These are phyloP conservation scores for Mus caroli DNA, from an alignment of 2,797 vertebrate genomes.

Conservation along the genomic window DNA sequence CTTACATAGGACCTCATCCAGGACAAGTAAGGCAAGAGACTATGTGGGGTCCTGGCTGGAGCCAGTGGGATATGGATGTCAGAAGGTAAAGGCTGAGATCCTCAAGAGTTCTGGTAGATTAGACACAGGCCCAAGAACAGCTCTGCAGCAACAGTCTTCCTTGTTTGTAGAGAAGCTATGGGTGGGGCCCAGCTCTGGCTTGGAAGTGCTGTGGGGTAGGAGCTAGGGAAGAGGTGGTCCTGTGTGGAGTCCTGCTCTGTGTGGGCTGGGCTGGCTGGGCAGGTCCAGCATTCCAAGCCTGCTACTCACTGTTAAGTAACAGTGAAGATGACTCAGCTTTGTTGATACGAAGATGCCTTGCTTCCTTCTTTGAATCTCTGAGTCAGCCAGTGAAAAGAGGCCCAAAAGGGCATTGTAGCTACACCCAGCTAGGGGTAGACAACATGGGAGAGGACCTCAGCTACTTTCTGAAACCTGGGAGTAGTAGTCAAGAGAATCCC, in stretches of 20 bases:
- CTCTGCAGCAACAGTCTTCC: not conserved
- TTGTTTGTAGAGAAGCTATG: not conserved
- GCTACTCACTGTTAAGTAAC: slow-evolving; percentile 40
- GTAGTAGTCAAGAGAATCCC: not conserved
- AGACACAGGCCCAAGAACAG: not conserved
- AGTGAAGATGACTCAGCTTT: slow-evolving; percentile 61
- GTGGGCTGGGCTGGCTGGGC: not conserved
- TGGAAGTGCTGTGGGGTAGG: not conserved
- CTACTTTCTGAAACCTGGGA: not conserved
- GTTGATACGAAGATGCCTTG: not conserved
- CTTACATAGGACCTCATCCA: not conserved
- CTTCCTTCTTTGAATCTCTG: slow-evolving; percentile 11
- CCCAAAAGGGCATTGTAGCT: not conserved
- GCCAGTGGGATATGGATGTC: too few relatives aligned
- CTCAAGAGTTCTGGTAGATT: not conserved
- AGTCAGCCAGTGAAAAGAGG: not conserved
- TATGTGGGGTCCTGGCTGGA: not conserved
- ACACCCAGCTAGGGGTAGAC: not conserved
- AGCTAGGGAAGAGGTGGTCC: not conserved
- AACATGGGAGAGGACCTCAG: not conserved
- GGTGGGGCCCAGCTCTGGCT: not conserved
- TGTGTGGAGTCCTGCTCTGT: not conserved
- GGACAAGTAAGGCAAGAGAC: not conserved
- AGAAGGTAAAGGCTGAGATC: not conserved
- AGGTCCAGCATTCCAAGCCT: not conserved